phyloP scores from a whole-genome alignment of 2,113 vertebrate species.

The Indri indri region DNA sequence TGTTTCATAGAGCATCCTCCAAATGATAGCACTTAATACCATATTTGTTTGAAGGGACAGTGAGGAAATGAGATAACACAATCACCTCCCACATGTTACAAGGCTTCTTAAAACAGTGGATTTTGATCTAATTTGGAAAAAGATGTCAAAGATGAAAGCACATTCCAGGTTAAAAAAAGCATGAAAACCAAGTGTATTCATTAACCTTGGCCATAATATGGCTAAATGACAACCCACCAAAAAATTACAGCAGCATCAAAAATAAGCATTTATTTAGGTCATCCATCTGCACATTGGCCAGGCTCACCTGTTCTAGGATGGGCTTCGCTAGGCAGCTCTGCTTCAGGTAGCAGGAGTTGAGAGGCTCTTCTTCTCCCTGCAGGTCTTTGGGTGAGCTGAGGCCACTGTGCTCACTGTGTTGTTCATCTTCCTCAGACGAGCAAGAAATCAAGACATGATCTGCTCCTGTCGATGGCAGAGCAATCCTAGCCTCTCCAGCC shows the following conservation, averaged over 20 bases:
- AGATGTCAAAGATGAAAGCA: not conserved
- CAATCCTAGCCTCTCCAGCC: not conserved
- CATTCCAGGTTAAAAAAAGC: not conserved
- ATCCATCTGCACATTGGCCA: not conserved
- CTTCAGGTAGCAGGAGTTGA: not conserved
- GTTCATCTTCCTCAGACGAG: not conserved
- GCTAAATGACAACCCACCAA: not conserved
- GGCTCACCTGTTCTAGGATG: not conserved
- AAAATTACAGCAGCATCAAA: not conserved
- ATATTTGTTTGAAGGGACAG: not conserved
- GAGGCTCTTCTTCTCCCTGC: not conserved
- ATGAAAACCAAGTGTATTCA: not conserved
- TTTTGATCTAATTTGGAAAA: slow-evolving; percentile 1
- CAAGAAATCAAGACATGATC: not conserved
- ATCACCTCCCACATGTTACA: not conserved
- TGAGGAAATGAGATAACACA: not conserved
- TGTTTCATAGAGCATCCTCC: not conserved
- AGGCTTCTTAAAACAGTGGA: not conserved
- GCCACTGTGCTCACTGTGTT: not conserved
- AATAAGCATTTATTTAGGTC: not conserved
- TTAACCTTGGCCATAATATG: not conserved
- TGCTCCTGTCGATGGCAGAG: not conserved
- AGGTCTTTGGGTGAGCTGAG: not conserved
- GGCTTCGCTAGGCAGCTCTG: not conserved
- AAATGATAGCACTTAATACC: not conserved